Evolutionary conservation across 2,797 vertebrate species (phyloP).

Genomic region (Scleropages formosus): DNA sequence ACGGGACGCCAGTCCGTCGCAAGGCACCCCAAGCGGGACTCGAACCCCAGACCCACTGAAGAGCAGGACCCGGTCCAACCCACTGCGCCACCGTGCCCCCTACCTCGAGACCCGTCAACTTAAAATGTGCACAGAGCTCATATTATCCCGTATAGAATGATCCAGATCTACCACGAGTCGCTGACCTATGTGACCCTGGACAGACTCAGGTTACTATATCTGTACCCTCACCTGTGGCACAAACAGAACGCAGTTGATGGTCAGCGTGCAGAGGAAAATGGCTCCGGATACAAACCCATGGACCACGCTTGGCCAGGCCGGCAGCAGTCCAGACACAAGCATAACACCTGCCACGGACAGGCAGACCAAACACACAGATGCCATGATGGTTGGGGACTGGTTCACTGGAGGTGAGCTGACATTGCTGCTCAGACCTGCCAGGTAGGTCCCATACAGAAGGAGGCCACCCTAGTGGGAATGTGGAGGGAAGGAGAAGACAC

Average conservation of each 20-base stretch:
- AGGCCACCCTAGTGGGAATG: conserved; percentile 78
- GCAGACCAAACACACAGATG: conserved; percentile 78
- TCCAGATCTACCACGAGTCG: conserved; percentile 22
- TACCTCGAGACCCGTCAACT: too few species aligned
- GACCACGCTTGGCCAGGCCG: conserved; percentile 84
- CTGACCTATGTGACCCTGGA: too few species aligned
- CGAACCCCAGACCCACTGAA: too few species aligned
- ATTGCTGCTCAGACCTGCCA: conserved; percentile 88
- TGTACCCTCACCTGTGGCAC: conserved; percentile 80
- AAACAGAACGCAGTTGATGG: conserved; percentile 90
- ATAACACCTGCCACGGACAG: conserved; percentile 70
- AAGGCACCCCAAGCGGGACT: too few species aligned
- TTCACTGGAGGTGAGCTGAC: conserved; percentile 94
- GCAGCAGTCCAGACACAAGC: conserved; percentile 78
- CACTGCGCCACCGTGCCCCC: too few species aligned
- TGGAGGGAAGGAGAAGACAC: background rate
- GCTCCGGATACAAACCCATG: conserved; percentile 85
- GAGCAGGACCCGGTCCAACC: too few species aligned
- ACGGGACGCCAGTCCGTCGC: too few species aligned
- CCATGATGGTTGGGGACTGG: conserved; percentile 90
- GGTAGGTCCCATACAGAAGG: conserved; percentile 85
- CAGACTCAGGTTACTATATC: too few species aligned
- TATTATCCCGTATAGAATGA: too few species aligned
- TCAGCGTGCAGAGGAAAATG: conserved; percentile 88
- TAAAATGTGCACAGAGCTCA: too few species aligned